Conservation (phyloP, 2,888 invertebrate species). For the Drosophila peninsularis region DNA sequence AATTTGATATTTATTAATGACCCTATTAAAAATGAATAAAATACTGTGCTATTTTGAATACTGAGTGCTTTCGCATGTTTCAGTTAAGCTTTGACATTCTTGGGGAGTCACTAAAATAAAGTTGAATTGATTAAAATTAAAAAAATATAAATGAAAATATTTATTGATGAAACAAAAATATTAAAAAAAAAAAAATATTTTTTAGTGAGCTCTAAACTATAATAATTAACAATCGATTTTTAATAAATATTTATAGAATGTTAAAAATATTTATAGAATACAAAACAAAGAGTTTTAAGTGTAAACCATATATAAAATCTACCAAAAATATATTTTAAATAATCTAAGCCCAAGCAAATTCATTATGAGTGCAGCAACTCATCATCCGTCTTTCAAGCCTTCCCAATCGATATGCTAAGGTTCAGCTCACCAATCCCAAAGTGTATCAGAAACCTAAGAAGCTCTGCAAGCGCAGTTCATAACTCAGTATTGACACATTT, state of each 20-base stretch:
- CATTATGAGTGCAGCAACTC: no score
- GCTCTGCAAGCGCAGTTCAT: slow-evolving; percentile 13
- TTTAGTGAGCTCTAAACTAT: neutral
- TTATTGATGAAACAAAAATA: neutral
- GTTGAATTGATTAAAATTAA: neutral
- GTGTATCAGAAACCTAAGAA: neutral
- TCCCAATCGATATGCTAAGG: neutral
- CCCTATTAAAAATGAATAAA: neutral
- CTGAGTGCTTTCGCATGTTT: neutral
- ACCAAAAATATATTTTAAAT: no score
- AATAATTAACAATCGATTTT: no score
- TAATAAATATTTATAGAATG: no score
- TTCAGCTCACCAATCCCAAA: neutral
- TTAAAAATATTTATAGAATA: no score
- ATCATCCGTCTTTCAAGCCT: neutral
- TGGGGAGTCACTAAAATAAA: neutral
- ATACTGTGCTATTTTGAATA: neutral
- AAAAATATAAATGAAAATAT: neutral
- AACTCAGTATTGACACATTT: slow-evolving; percentile 15
- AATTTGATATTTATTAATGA: neutral
- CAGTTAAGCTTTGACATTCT: neutral
- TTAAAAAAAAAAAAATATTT: neutral
- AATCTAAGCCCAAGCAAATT: no score
- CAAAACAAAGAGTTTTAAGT: no score
- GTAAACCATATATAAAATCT: no score